Evolutionary conservation across 2,797 vertebrate species (phyloP).

Genomic region (Siniperca scherzeri): DNA sequence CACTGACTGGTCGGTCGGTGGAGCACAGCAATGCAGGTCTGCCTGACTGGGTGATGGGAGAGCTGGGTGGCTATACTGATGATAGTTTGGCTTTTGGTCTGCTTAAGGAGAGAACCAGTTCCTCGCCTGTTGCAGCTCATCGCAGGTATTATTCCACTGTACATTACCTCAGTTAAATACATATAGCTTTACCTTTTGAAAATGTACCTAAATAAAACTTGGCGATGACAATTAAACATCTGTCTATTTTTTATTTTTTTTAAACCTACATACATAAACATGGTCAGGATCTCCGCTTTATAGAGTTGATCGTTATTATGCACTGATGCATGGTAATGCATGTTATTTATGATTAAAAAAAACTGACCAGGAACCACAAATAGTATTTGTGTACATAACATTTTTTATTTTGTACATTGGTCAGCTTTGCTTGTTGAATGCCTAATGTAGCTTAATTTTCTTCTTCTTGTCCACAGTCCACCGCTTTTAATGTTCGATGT

Average conservation of each 20-base stretch:
- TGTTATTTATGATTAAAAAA: neutral
- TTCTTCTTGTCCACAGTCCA: slow-evolving; percentile 1
- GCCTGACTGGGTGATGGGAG: slow-evolving; percentile 90
- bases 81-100: slow-evolving; percentile 61
- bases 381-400: neutral
- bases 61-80: slow-evolving; percentile 79
- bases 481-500: neutral
- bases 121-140: slow-evolving; percentile 57
- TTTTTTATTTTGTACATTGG: neutral
- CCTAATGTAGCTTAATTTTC: neutral
- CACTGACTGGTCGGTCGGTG: slow-evolving; percentile 70
- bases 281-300: neutral
- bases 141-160: slow-evolving; percentile 74
- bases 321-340: neutral
- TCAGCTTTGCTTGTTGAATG: neutral
- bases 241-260: neutral
- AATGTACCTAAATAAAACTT: neutral
- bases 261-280: neutral
- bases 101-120: slow-evolving; percentile 57
- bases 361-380: neutral
- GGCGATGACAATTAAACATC: neutral
- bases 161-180: no score
- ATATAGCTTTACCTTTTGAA: neutral
- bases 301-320: neutral
- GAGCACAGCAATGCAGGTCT: slow-evolving; percentile 71